These are phyloP conservation scores for Danaus melanippus DNA, from an alignment of 1,140 invertebrate species.

Conservation along the genomic window DNA sequence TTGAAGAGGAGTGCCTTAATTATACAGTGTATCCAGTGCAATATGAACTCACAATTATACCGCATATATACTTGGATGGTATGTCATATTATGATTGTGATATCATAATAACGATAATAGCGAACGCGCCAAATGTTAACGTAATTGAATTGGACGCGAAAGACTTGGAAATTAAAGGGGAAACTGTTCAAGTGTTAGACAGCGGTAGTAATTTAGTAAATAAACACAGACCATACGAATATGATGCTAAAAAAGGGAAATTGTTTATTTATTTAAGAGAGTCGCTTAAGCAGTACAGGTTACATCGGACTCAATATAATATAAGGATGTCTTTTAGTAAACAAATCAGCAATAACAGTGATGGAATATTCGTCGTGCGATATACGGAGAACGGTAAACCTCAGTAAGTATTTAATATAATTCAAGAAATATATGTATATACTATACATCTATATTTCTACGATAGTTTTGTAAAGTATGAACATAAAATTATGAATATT, in stretches of 20 bases:
- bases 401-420: conserved; percentile 36
- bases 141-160: conserved; percentile 54
- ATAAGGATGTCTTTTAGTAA: conserved; percentile 47
- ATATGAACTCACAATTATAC: conserved; percentile 53
- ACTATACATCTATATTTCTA: too few relatives aligned
- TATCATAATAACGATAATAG: conserved; percentile 49
- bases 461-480: too few relatives aligned
- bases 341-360: conserved; percentile 29
- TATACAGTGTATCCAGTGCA: conserved; percentile 64
- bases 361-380: conserved; percentile 44
- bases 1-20: conserved; percentile 61
- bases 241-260: conserved; percentile 41
- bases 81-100: conserved; percentile 50
- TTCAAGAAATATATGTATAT: neutral
- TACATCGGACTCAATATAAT: conserved; percentile 38
- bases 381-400: conserved; percentile 33
- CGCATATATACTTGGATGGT: conserved; percentile 39
- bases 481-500: too few relatives aligned
- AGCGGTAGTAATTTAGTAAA: conserved; percentile 42
- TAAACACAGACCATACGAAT: conserved; percentile 41
- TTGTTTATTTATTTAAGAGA: conserved; percentile 50
- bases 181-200: conserved; percentile 40
- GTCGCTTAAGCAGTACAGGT: conserved; percentile 43
- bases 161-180: conserved; percentile 42
- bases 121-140: conserved; percentile 48